Conservation (phyloP, 2,797 vertebrate genomes). For the Gallinago solitaria region DNA sequence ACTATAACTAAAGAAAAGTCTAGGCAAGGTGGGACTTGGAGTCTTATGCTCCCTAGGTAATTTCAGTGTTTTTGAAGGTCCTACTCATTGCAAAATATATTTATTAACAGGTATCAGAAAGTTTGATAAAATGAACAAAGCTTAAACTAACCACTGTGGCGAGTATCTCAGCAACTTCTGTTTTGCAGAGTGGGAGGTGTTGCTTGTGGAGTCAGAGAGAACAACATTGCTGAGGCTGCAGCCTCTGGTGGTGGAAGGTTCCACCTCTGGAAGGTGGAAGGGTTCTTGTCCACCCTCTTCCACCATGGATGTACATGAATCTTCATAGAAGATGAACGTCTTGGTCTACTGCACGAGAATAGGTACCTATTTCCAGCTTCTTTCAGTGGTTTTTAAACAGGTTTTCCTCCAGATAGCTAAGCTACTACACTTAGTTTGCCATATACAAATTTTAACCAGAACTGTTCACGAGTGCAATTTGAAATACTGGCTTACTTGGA, state of each 20-base stretch:
- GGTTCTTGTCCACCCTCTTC: neutral
- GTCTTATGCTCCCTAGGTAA: neutral
- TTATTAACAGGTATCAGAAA: neutral
- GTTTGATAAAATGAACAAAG: neutral
- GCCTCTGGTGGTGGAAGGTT: neutral
- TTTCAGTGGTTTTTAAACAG: neutral
- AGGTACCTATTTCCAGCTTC: neutral
- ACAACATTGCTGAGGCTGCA: neutral
- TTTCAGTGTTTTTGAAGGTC: neutral
- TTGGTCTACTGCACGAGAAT: neutral
- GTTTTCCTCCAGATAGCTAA: neutral
- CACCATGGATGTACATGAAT: neutral
- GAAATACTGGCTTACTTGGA: neutral
- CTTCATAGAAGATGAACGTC: rapidly evolving
- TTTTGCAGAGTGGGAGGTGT: neutral
- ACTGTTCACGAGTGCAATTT: neutral
- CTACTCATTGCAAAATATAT: neutral
- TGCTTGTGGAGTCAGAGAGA: neutral
- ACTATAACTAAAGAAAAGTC: neutral
- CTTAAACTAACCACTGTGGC: neutral
- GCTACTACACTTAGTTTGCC: neutral
- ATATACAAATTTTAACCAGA: neutral
- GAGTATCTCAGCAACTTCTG: neutral
- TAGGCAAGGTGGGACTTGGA: neutral
- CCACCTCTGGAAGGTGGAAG: neutral